Conservation (phyloP, 1,140 invertebrate genomes). For the Araneus ventricosus region DNA sequence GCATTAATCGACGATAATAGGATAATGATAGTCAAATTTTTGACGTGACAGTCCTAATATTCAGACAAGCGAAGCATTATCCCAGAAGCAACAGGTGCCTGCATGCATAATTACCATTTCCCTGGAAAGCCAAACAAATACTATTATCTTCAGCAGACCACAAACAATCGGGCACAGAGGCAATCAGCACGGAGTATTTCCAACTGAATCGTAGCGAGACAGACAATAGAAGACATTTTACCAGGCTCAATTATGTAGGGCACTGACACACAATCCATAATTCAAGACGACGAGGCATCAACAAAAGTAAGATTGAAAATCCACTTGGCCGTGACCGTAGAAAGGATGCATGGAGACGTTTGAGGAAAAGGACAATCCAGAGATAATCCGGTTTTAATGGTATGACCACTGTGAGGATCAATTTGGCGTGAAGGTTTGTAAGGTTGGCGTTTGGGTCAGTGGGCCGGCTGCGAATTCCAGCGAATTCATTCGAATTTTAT, state of each 20-base stretch:
- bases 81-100: background rate
- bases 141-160: background rate
- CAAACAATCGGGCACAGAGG: background rate
- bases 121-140: background rate
- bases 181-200: background rate
- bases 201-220: background rate
- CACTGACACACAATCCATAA: slow-evolving; percentile 54
- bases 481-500: background rate
- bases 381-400: slow-evolving; percentile 49
- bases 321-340: slow-evolving; percentile 54
- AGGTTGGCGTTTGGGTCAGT: slow-evolving; percentile 36
- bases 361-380: background rate
- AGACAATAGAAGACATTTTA: background rate
- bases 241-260: slow-evolving; percentile 49
- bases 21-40: no score
- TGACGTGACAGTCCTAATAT: no score
- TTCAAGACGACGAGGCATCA: slow-evolving; percentile 8
- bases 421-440: background rate
- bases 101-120: background rate
- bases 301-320: slow-evolving; percentile 43
- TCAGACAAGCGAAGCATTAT: background rate
- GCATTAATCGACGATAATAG: no score
- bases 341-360: background rate
- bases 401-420: background rate
- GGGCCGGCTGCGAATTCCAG: background rate